A percentile compares a stretch with the other conserved stretches of the same genome.
phyloP scores from a whole-genome alignment of 1,140 invertebrate species.

The Zaprionus vittiger region DNA sequence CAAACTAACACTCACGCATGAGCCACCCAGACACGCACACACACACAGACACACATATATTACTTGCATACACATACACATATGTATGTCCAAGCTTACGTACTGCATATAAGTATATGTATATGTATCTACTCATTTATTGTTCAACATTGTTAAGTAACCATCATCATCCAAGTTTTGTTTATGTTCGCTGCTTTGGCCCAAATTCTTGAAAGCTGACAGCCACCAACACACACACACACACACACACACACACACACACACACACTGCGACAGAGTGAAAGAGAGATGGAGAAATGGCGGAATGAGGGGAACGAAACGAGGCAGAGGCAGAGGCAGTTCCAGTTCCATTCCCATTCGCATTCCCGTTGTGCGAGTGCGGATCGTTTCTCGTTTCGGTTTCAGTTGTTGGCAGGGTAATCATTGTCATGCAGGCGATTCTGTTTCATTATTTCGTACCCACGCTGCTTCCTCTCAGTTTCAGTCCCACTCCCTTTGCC shows the following conservation, averaged over 20 bases:
- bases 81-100: background rate
- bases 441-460: slow-evolving; percentile 77
- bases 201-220: slow-evolving; percentile 75
- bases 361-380: slow-evolving; percentile 50
- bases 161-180: slow-evolving; percentile 68
- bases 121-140: slow-evolving; percentile 46
- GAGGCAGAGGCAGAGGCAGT: slow-evolving; percentile 8
- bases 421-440: slow-evolving; percentile 78
- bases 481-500: background rate
- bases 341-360: slow-evolving; percentile 45
- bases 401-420: slow-evolving; percentile 52
- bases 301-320: background rate
- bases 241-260: slow-evolving; percentile 9
- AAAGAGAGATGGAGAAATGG: background rate
- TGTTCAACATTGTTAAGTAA: slow-evolving; percentile 77
- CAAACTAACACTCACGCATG: slow-evolving; percentile 24
- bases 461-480: slow-evolving; percentile 46
- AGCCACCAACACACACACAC: slow-evolving; percentile 35
- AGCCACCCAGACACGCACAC: slow-evolving; percentile 1
- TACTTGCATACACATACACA: background rate
- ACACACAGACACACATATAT: slow-evolving; percentile 1
- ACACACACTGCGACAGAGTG: background rate
- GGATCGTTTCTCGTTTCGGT: slow-evolving; percentile 47
- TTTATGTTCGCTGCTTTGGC: slow-evolving; percentile 76
- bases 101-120: slow-evolving; percentile 1